These are phyloP conservation scores for Eurystomus glaucurus DNA, from an alignment of 2,797 vertebrate species.

Conservation along the genomic window DNA sequence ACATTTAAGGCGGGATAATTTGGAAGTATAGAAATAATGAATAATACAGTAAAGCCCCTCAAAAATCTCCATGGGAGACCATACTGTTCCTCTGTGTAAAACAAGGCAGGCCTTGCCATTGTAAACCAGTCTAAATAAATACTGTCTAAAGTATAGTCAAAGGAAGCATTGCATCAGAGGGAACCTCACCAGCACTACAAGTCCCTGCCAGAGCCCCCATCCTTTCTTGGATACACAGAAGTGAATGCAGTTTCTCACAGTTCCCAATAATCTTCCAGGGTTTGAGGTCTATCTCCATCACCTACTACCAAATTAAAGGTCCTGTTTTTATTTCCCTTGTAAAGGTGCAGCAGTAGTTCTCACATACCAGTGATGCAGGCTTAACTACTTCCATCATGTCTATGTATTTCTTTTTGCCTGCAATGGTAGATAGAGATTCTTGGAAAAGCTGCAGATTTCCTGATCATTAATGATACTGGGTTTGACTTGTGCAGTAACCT, in stretches of 20 bases:
- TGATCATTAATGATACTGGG: background rate
- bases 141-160: background rate
- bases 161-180: accelerated
- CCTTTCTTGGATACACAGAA: background rate
- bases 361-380: accelerated
- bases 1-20: background rate
- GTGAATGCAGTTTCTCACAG: background rate
- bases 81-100: background rate
- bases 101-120: background rate
- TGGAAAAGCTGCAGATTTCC: background rate
- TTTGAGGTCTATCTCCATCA: background rate
- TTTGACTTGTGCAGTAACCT: background rate
- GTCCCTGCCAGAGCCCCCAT: background rate
- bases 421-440: background rate
- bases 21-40: background rate
- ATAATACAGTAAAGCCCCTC: background rate
- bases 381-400: background rate
- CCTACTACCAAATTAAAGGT: background rate
- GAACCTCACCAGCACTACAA: background rate
- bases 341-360: background rate
- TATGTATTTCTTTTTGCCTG: background rate
- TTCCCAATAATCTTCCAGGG: background rate
- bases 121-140: background rate
- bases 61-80: background rate
- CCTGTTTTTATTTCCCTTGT: accelerated